Percentiles rank a stretch among this genome's conserved stretches.
phyloP scores from a whole-genome alignment of 1,140 invertebrate species.

The Sycobia sp. region DNA sequence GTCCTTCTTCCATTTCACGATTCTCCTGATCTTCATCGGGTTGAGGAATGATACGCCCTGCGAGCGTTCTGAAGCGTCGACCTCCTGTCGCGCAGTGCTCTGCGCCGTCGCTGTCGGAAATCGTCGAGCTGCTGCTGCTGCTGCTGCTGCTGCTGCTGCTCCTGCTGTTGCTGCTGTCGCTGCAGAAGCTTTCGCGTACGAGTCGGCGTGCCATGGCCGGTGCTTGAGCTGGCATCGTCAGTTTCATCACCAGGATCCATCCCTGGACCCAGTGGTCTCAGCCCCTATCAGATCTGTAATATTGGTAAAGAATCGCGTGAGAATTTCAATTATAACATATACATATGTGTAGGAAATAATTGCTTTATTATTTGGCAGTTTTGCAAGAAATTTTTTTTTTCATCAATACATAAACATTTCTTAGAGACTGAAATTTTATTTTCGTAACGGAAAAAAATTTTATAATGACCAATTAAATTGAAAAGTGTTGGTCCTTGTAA shows the following conservation, averaged over 20 bases:
- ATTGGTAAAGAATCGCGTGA: not conserved
- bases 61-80: conserved; percentile 7
- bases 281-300: conserved; percentile 32
- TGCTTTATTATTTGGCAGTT: too few species aligned
- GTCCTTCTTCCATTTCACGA: not conserved
- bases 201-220: conserved; percentile 28
- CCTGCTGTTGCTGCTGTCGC: conserved; percentile 12
- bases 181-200: conserved; percentile 1
- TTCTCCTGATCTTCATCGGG: too few species aligned
- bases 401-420: too few species aligned
- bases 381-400: too few species aligned
- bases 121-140: conserved; percentile 18
- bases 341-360: not conserved
- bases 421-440: too few species aligned
- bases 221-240: not conserved
- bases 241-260: conserved; percentile 26
- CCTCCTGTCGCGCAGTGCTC: conserved; percentile 25
- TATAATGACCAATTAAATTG: too few species aligned
- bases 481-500: too few species aligned
- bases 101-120: conserved; percentile 21
- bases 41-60: conserved; percentile 27
- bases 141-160: not conserved
- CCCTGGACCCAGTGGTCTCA: conserved; percentile 24
- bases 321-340: not conserved
- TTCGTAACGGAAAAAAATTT: too few species aligned